Conservation (phyloP, 2,113 vertebrate species). For the Pluvianellus socialis region DNA sequence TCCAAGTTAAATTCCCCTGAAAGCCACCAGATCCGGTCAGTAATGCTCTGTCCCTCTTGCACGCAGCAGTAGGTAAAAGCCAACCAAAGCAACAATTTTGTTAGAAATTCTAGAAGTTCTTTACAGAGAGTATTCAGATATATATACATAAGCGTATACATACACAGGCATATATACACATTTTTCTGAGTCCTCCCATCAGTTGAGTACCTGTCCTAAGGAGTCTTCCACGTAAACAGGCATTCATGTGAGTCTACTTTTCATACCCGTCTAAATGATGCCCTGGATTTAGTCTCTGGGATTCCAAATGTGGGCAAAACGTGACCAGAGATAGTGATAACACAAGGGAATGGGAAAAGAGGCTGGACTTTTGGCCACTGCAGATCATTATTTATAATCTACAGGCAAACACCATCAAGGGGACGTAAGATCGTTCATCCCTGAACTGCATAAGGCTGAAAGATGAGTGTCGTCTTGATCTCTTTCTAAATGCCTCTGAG, state of each 20-base stretch:
- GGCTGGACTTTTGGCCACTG: not conserved
- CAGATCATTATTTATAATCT: not conserved
- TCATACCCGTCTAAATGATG: not conserved
- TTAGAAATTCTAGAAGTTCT: not conserved
- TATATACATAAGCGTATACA: not conserved
- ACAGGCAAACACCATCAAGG: not conserved
- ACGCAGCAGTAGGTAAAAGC: not conserved
- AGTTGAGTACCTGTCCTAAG: not conserved
- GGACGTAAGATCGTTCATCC: not conserved
- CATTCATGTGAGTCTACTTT: not conserved
- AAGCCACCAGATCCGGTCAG: not conserved
- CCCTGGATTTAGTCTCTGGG: not conserved
- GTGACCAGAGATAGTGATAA: not conserved
- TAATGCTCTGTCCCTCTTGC: not conserved
- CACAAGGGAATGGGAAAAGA: not conserved
- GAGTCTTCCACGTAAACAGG: not conserved
- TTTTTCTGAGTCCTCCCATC: not conserved
- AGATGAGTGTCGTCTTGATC: not conserved
- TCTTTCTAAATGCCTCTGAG: not conserved
- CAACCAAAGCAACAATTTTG: not conserved
- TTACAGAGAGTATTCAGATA: not conserved
- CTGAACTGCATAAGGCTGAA: not conserved
- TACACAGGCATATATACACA: too few relatives aligned
- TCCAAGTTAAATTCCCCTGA: slow-evolving; percentile 1
- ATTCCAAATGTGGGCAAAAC: not conserved